Base-by-base conservation (phyloP, 2,888 invertebrate genomes). In the Litoditis marina region DNA sequence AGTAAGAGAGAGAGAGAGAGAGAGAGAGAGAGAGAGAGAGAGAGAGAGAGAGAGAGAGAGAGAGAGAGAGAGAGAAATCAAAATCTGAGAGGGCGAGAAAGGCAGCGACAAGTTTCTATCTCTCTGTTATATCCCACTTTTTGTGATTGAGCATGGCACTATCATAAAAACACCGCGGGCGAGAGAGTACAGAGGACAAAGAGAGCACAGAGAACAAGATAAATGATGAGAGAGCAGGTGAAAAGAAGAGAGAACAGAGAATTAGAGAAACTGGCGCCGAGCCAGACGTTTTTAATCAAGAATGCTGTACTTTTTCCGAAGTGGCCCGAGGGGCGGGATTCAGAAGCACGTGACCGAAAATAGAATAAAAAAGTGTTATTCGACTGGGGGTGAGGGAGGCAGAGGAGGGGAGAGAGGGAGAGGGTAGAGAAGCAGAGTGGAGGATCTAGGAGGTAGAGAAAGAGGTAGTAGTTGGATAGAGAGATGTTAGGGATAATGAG, bases 1-100 rank as follows among this genome's bases (percentile, higher is more conserved):
- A 39, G 19, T 22, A 27, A 44, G 56, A 60, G 55, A 31, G 34
- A 36, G 13, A 19, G 61, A 16, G 46, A 46, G 49, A 32, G 27
- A n/a, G 39, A 34, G 46, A 22, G 34, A 60, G n/a, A 44, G 25
- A 51, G 22, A 52, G 28, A n/a, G 39, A 30, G 46, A 39, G 27
- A 55, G 42, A 55, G 22, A 8, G 30, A 36, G 44, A 39, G 27
- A 19, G 13, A 27, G 19, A 44, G 34, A 22, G 39, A 47, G 31
- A 44, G 54, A 27, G 44, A 46, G 42, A n/a, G 54, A 39, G 39
- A 19, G 25, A 53, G 19, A 53, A 32, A 53, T 16, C 32, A 28
- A 36, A 28, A 13, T 16, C 32, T 28, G 31, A 13, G 16, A 39
- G 3, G 49, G 39, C 44, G 27, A 27, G 36, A 34, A 53, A n/a